These are phyloP conservation scores for Scaptomyza parva DNA, from an alignment of 2,888 invertebrate species.

Conservation along the genomic window DNA sequence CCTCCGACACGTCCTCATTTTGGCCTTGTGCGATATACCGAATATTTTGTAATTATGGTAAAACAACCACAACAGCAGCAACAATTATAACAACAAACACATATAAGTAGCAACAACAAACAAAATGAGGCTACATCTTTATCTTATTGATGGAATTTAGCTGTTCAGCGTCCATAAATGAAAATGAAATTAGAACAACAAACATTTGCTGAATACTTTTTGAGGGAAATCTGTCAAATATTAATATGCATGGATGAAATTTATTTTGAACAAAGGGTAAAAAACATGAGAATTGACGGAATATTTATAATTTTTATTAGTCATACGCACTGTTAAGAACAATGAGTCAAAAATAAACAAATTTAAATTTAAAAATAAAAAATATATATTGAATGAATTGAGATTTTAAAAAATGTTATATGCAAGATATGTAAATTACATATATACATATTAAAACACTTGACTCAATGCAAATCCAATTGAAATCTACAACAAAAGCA, in stretches of 20 bases:
- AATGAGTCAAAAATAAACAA: constrained; percentile 26
- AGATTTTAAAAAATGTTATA: too few relatives aligned
- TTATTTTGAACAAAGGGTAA: not conserved
- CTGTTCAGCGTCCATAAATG: constrained; percentile 41
- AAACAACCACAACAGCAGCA: constrained; percentile 36
- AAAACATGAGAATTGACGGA: constrained; percentile 9
- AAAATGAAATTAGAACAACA: constrained; percentile 46
- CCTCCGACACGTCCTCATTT: constrained; percentile 55
- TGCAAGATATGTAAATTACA: too few relatives aligned
- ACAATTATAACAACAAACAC: constrained; percentile 26
- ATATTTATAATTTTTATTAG: constrained; percentile 45
- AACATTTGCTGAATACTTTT: constrained; percentile 31
- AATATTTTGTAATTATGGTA: constrained; percentile 78
- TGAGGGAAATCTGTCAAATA: constrained; percentile 49
- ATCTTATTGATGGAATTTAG: constrained; percentile 57
- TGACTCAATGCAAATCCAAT: not conserved
- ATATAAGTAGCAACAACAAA: constrained; percentile 19
- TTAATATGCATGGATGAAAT: constrained; percentile 24
- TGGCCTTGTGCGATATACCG: constrained; percentile 71
- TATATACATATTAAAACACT: not conserved
- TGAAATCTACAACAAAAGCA: not conserved
- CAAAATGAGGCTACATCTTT: constrained; percentile 54
- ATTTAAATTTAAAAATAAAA: too few relatives aligned
- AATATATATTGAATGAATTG: too few relatives aligned
- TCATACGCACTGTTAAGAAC: constrained; percentile 38